A percentile compares a stretch with the other conserved stretches of the same genome.
These are phyloP conservation scores for Drosophila cognata DNA, from an alignment of 2,888 invertebrate species.

Conservation along the genomic window DNA sequence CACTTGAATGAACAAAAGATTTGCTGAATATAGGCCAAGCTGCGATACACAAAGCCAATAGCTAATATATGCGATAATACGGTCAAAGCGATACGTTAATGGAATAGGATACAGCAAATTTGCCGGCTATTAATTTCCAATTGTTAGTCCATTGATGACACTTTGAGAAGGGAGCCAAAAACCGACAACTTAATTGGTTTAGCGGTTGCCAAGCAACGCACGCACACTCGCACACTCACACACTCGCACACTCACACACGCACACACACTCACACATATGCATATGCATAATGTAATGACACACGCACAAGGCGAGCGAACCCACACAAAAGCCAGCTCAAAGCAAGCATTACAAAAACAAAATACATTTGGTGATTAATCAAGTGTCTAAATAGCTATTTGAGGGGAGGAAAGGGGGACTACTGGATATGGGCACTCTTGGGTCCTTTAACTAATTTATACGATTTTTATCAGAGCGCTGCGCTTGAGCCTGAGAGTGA, in stretches of 20 bases:
- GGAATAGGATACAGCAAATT: slow-evolving; percentile 53
- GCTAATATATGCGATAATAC: slow-evolving; percentile 19
- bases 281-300: slow-evolving; percentile 13
- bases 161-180: slow-evolving; percentile 58
- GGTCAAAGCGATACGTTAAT: slow-evolving; percentile 39
- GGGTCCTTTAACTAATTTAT: slow-evolving; percentile 72
- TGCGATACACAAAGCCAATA: slow-evolving; percentile 23
- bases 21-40: slow-evolving; percentile 16
- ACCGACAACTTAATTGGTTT: slow-evolving; percentile 70
- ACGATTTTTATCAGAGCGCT: slow-evolving; percentile 62
- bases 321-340: slow-evolving; percentile 37
- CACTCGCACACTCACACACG: slow-evolving; percentile 5
- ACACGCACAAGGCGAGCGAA: slow-evolving; percentile 6
- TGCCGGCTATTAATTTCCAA: slow-evolving; percentile 72
- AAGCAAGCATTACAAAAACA: slow-evolving; percentile 66
- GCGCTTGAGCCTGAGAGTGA: slow-evolving; percentile 22
- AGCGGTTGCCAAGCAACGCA: slow-evolving; percentile 52
- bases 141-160: slow-evolving; percentile 75
- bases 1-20: slow-evolving; percentile 45
- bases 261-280: slow-evolving; percentile 11
- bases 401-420: not conserved
- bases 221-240: slow-evolving; percentile 16
- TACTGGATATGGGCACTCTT: slow-evolving; percentile 1
- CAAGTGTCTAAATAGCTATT: slow-evolving; percentile 64
- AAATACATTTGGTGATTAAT: slow-evolving; percentile 74